Percentiles rank a stretch among this genome's conserved stretches.
These are phyloP conservation scores for Aepyceros melampus DNA, from an alignment of 2,113 vertebrate species.

Conservation along the genomic window DNA sequence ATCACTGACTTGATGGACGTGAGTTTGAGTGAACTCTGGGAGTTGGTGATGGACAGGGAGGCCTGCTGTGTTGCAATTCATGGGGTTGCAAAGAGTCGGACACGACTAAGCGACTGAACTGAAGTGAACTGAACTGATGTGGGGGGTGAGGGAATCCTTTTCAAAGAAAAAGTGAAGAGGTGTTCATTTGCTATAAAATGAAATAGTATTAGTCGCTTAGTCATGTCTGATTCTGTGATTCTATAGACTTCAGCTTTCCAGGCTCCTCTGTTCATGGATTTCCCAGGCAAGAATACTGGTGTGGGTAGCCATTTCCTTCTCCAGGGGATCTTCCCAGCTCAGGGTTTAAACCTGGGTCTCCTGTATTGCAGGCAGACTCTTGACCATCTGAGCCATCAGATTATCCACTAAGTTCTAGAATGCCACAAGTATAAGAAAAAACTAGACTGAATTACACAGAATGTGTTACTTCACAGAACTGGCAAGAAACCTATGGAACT, in stretches of 20 bases:
- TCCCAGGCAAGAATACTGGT: neutral
- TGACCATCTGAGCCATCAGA: neutral
- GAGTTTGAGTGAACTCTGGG: too few relatives aligned
- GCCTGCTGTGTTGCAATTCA: too few relatives aligned
- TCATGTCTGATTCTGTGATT: neutral
- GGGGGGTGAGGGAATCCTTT: neutral
- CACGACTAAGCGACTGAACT: too few relatives aligned
- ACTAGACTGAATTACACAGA: neutral
- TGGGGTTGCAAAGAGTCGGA: too few relatives aligned
- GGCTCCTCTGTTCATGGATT: neutral
- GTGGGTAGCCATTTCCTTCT: neutral
- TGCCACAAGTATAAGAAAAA: neutral
- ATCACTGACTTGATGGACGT: too few relatives aligned
- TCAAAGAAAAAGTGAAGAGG: neutral
- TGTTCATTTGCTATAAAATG: neutral
- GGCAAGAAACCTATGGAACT: neutral
- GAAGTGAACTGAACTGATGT: too few relatives aligned
- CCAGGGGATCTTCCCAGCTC: neutral
- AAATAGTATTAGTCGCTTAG: neutral
- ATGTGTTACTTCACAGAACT: neutral
- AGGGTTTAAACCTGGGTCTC: neutral
- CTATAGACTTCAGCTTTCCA: neutral
- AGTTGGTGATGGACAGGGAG: too few relatives aligned
- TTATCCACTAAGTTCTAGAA: neutral
- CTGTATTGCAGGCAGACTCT: neutral